A percentile compares a stretch with the other conserved stretches of the same genome.
Conservation (phyloP, 1,140 invertebrate species). For the Paramacrobiotus metropolitanus region DNA sequence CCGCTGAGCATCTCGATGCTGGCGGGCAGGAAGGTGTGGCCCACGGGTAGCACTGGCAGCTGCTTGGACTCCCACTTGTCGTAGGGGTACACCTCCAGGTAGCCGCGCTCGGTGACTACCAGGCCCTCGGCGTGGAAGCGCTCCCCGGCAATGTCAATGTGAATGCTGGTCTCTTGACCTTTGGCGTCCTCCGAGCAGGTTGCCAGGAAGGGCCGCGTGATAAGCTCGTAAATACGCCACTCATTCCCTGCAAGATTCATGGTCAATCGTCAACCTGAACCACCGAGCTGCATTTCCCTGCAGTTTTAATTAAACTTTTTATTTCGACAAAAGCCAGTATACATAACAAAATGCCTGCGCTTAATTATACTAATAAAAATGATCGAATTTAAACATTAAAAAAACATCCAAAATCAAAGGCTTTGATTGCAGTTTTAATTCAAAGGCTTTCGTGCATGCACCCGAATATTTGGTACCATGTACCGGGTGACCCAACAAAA, state of each 20-base stretch:
- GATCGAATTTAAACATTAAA: too few relatives aligned
- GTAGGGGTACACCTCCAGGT: slow-evolving; percentile 93
- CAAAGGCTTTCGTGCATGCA: too few relatives aligned
- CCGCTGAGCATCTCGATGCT: slow-evolving; percentile 38
- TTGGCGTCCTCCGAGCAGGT: slow-evolving; percentile 79
- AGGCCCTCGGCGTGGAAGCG: slow-evolving; percentile 45
- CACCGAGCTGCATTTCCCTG: too few relatives aligned
- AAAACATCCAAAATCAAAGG: too few relatives aligned
- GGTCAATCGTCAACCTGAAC: too few relatives aligned
- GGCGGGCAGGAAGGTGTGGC: not conserved
- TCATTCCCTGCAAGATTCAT: slow-evolving; percentile 49
- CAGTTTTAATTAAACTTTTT: too few relatives aligned
- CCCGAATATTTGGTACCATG: too few relatives aligned
- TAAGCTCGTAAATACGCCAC: slow-evolving; percentile 69
- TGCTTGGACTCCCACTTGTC: slow-evolving; percentile 88
- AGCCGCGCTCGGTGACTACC: slow-evolving; percentile 72
- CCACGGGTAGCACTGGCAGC: slow-evolving; percentile 43
- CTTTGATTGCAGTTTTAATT: too few relatives aligned
- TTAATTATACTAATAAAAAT: too few relatives aligned
- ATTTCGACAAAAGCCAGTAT: too few relatives aligned
- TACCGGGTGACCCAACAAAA: too few relatives aligned
- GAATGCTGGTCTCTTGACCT: slow-evolving; percentile 70
- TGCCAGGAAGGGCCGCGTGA: slow-evolving; percentile 87
- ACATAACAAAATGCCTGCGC: too few relatives aligned
- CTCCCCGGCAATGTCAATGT: slow-evolving; percentile 64